Percentiles rank a stretch among this genome's conserved stretches.
Conservation (phyloP, 2,797 vertebrate genomes). For the Knipowitschia caucasica region DNA sequence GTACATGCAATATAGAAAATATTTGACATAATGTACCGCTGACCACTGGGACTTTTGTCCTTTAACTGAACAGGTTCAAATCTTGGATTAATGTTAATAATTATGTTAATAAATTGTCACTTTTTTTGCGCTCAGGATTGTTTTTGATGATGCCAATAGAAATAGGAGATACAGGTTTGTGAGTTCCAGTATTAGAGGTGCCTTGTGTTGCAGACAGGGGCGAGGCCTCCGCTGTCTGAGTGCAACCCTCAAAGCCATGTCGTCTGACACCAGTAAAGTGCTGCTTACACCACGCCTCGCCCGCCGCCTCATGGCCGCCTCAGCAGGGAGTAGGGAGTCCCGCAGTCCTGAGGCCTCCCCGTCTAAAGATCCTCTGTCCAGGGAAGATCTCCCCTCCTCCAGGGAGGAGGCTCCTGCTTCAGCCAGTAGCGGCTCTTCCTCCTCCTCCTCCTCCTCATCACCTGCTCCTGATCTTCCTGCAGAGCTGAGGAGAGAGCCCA, state of each 20-base stretch:
- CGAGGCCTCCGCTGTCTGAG: conserved; percentile 70
- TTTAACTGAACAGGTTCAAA: too few species aligned
- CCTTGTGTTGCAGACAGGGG: conserved; percentile 75
- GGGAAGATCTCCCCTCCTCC: conserved; percentile 46
- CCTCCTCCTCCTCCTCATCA: conserved; percentile 81
- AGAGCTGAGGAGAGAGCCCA: conserved; percentile 92
- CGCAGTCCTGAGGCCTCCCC: conserved; percentile 81
- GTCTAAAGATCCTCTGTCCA: conserved; percentile 75
- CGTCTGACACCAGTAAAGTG: conserved; percentile 71
- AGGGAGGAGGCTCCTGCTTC: conserved; percentile 55
- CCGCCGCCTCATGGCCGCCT: conserved; percentile 62
- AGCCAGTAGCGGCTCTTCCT: conserved; percentile 78
- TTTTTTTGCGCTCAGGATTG: too few species aligned
- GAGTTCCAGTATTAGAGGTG: too few species aligned
- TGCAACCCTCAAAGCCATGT: conserved; percentile 80
- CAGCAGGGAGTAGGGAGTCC: conserved; percentile 64
- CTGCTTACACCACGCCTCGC: conserved; percentile 76
- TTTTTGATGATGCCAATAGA: too few species aligned
- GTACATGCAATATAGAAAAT: too few species aligned
- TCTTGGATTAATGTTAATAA: too few species aligned
- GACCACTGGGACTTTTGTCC: too few species aligned
- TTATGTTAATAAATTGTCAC: too few species aligned
- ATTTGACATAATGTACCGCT: too few species aligned
- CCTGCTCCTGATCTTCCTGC: conserved; percentile 81
- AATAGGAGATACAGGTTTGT: too few species aligned